A percentile compares a stretch with the other conserved stretches of the same genome.
Conservation (phyloP, 2,113 vertebrate species). For the Trematomus loennbergii region DNA sequence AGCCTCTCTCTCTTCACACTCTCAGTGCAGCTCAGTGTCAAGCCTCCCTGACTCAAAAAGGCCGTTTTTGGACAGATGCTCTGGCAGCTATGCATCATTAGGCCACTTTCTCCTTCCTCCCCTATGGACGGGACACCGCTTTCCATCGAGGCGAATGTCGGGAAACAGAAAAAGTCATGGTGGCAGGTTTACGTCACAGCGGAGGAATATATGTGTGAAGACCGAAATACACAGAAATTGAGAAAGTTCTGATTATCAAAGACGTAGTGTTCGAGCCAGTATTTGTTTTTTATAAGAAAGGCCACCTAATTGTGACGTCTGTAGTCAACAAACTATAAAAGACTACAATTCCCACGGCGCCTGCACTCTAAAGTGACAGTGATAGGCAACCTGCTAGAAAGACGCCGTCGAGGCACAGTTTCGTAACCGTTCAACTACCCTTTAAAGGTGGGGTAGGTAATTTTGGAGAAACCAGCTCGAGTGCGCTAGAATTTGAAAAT, state of each 20-base stretch:
- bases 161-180: background rate
- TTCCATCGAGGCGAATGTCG: constrained; percentile 29
- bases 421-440: too few species aligned
- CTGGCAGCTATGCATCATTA: constrained; percentile 48
- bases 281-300: too few species aligned
- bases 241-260: background rate
- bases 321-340: too few species aligned
- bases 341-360: too few species aligned
- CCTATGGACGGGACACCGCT: background rate
- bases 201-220: background rate
- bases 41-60: constrained; percentile 15
- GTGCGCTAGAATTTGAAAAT: too few species aligned
- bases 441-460: too few species aligned
- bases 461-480: too few species aligned
- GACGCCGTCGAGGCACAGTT: too few species aligned
- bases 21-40: constrained; percentile 37
- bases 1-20: constrained; percentile 4
- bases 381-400: too few species aligned
- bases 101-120: constrained; percentile 33
- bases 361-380: too few species aligned
- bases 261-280: background rate
- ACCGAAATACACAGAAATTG: background rate
- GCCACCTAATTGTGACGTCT: too few species aligned
- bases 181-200: background rate
- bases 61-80: constrained; percentile 34